phyloP scores from a whole-genome alignment of 37 sponge, comb jelly and placozoan species.

The Cliona cf. orientalis region DNA sequence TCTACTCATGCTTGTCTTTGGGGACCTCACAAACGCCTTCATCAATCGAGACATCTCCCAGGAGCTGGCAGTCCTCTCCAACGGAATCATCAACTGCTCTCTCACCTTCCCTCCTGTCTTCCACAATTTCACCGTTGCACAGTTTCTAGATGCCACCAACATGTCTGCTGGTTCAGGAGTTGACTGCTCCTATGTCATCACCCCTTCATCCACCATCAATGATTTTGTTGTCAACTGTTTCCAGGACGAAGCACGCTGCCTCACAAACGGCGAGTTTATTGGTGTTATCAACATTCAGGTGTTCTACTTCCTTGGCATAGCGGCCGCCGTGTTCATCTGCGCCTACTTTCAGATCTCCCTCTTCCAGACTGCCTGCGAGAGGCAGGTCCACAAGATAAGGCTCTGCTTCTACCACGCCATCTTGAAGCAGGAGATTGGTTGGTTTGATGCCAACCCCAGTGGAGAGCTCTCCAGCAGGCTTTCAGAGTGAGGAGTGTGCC shows the following conservation, averaged over 20 bases:
- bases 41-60: slow-evolving; percentile 29
- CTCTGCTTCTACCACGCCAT: slow-evolving; percentile 58
- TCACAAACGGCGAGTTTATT: slow-evolving; percentile 11
- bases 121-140: background rate
- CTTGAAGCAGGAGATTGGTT: slow-evolving; percentile 84
- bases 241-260: background rate
- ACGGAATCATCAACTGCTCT: background rate
- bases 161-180: background rate
- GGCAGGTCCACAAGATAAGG: slow-evolving; percentile 76
- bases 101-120: background rate
- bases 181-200: background rate
- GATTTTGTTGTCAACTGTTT: background rate
- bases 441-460: slow-evolving; percentile 83
- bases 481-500: slow-evolving; percentile 48
- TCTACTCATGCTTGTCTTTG: slow-evolving; percentile 53
- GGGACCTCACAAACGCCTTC: slow-evolving; percentile 59
- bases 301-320: slow-evolving; percentile 49
- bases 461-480: slow-evolving; percentile 78
- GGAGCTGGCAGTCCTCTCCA: background rate
- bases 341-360: slow-evolving; percentile 60
- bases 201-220: background rate
- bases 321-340: slow-evolving; percentile 35
- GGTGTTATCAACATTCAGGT: slow-evolving; percentile 1
- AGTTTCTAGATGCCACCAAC: background rate
- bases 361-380: slow-evolving; percentile 68